These are phyloP conservation scores for Anoplius nigerrimus DNA, from an alignment of 2,888 invertebrate species.

Conservation along the genomic window DNA sequence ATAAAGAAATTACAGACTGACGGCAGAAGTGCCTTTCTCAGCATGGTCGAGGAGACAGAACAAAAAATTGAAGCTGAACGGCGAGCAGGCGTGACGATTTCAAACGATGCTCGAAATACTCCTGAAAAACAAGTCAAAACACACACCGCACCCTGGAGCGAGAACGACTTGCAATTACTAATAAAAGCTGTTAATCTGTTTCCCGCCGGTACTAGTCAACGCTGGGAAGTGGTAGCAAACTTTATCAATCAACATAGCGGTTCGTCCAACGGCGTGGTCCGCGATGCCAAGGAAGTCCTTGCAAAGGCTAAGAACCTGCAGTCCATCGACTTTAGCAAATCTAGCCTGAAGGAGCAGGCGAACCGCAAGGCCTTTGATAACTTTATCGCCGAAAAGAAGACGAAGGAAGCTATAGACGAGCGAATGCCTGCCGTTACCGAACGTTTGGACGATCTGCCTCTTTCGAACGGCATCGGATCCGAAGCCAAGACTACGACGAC, in stretches of 20 bases:
- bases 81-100: slow-evolving; percentile 73
- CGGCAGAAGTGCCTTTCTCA: slow-evolving; percentile 82
- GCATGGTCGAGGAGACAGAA: slow-evolving; percentile 83
- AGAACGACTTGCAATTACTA: slow-evolving; percentile 90
- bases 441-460: slow-evolving; percentile 67
- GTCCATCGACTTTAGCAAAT: slow-evolving; percentile 90
- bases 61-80: slow-evolving; percentile 87
- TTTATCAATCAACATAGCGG: slow-evolving; percentile 93
- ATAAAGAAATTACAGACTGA: slow-evolving; percentile 82
- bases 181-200: slow-evolving; percentile 98
- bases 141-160: slow-evolving; percentile 82
- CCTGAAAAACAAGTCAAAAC: slow-evolving; percentile 67
- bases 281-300: slow-evolving; percentile 93
- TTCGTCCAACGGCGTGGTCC: slow-evolving; percentile 77
- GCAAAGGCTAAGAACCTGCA: slow-evolving; percentile 97
- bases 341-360: slow-evolving; percentile 89
- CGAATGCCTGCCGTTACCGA: slow-evolving; percentile 72
- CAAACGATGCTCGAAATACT: slow-evolving; percentile 57
- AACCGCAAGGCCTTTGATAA: slow-evolving; percentile 94
- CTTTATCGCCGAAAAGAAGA: slow-evolving; percentile 88
- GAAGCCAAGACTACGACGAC: slow-evolving; percentile 38
- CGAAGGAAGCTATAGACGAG: slow-evolving; percentile 68
- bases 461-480: slow-evolving; percentile 58
- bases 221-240: slow-evolving; percentile 94
- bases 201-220: slow-evolving; percentile 96